Conservation (phyloP, 1,140 invertebrate genomes). For the Pollicipes pollicipes region DNA sequence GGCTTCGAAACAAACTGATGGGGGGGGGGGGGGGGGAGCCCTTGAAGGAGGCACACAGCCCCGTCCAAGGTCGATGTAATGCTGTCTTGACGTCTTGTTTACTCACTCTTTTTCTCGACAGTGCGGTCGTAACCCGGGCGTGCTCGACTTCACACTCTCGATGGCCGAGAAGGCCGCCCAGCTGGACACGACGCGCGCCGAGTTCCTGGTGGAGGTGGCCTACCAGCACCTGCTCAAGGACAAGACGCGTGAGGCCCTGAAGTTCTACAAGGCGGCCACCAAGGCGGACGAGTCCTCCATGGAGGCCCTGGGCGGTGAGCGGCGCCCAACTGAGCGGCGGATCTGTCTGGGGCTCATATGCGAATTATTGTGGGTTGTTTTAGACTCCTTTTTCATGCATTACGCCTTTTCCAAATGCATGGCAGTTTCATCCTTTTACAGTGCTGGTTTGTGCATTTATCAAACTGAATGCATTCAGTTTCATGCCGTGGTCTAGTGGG, state of each 20-base stretch:
- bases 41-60: too few relatives aligned
- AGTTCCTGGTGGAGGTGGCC: constrained; percentile 59
- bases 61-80: too few relatives aligned
- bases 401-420: too few relatives aligned
- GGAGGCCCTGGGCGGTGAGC: constrained; percentile 38
- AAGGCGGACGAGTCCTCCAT: constrained; percentile 68
- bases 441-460: too few relatives aligned
- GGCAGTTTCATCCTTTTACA: too few relatives aligned
- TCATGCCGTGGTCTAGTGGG: too few relatives aligned
- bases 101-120: constrained; percentile 21
- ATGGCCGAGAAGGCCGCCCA: constrained; percentile 56
- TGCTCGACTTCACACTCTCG: constrained; percentile 51
- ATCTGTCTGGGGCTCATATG: constrained; percentile 13
- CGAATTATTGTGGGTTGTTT: too few relatives aligned
- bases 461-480: too few relatives aligned
- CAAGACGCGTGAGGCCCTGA: constrained; percentile 55
- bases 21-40: too few relatives aligned
- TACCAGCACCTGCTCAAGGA: constrained; percentile 52
- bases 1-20: too few relatives aligned
- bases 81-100: too few relatives aligned
- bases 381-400: too few relatives aligned
- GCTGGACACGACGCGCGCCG: constrained; percentile 44
- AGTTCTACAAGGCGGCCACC: constrained; percentile 56
- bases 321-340: neutral
- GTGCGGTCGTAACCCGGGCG: constrained; percentile 47